Evolutionary conservation across 2,113 vertebrate genomes (phyloP).

Genomic region (Propithecus coquereli): DNA sequence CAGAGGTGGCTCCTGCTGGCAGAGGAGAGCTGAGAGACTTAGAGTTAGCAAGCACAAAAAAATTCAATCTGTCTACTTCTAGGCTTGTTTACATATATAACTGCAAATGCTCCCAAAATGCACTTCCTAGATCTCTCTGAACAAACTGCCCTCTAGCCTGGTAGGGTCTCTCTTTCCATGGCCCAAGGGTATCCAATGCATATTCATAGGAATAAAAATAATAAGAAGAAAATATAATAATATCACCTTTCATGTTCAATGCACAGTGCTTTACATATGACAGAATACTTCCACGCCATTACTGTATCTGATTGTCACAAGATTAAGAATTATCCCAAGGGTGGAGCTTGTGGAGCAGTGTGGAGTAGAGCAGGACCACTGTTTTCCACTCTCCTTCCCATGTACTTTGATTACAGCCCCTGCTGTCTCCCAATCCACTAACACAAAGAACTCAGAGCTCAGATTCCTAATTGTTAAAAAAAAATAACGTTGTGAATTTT

Average conservation of each 20-base stretch:
- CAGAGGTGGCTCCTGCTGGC: slow-evolving; percentile 28
- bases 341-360: not conserved
- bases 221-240: not conserved
- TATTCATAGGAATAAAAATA: not conserved
- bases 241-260: not conserved
- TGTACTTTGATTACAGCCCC: not conserved
- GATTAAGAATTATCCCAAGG: not conserved
- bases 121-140: not conserved
- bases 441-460: not conserved
- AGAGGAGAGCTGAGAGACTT: slow-evolving; percentile 52
- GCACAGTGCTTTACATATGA: not conserved
- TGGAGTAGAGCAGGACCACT: not conserved
- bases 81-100: slow-evolving; percentile 46
- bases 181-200: not conserved
- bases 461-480: not conserved
- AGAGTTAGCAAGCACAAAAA: slow-evolving; percentile 40
- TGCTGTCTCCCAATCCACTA: not conserved
- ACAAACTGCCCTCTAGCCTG: not conserved
- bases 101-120: slow-evolving; percentile 58
- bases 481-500: not conserved
- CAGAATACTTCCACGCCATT: not conserved
- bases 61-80: slow-evolving; percentile 63
- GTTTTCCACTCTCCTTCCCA: not conserved
- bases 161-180: not conserved
- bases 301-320: not conserved